phyloP scores from a whole-genome alignment of 2,797 vertebrate species.

The Meriones psammophilus region DNA sequence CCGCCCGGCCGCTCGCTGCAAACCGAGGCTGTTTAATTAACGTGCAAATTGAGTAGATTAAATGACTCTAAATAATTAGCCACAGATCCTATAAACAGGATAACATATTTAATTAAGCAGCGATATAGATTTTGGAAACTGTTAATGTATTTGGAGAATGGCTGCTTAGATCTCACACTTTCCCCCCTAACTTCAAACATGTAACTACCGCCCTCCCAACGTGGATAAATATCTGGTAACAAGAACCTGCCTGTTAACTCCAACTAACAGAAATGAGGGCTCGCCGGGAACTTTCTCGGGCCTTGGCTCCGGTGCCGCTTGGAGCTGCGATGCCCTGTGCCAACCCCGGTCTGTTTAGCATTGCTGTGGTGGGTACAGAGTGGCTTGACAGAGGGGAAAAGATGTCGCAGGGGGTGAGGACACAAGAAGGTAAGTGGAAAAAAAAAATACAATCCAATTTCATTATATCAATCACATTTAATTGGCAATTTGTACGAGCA shows the following conservation, averaged over 20 bases:
- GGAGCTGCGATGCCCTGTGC: neutral
- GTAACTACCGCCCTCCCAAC: conserved; percentile 70
- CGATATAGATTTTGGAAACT: conserved; percentile 93
- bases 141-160: conserved; percentile 89
- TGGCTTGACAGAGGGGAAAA: conserved; percentile 30
- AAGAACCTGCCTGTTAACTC: conserved; percentile 80
- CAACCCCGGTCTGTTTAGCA: neutral
- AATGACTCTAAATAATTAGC: conserved; percentile 98
- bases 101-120: conserved; percentile 95
- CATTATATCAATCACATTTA: conserved; percentile 95
- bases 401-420: conserved; percentile 37
- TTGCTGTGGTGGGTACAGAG: neutral
- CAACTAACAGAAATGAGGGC: conserved; percentile 79
- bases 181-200: conserved; percentile 84
- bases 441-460: conserved; percentile 92
- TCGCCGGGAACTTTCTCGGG: conserved; percentile 59
- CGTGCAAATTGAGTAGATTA: conserved; percentile 98
- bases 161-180: conserved; percentile 86
- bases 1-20: conserved; percentile 85
- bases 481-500: conserved; percentile 94
- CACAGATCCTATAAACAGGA: conserved; percentile 95
- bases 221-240: conserved; percentile 80
- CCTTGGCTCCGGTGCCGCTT: neutral
- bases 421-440: conserved; percentile 89
- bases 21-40: conserved; percentile 95